Conservation (phyloP, 2,888 invertebrate genomes). For the Stenurella melanura region DNA sequence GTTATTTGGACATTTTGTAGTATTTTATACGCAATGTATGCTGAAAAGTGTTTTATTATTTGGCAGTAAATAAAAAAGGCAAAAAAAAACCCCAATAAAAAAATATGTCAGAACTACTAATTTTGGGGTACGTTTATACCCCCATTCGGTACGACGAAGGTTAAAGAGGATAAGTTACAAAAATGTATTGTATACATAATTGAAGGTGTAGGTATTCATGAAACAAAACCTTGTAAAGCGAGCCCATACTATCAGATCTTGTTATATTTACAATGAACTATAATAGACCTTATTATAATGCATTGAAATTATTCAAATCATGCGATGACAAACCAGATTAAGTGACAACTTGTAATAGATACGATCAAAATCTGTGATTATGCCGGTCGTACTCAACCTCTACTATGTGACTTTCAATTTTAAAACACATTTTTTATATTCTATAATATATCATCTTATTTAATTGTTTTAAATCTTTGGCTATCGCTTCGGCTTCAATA, state of each 20-base stretch:
- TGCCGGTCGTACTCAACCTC: background rate
- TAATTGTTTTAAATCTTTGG: constrained; percentile 17
- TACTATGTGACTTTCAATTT: constrained; percentile 16
- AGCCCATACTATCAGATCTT: constrained; percentile 49
- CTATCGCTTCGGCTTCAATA: background rate
- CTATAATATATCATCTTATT: constrained; percentile 23
- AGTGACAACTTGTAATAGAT: constrained; percentile 37
- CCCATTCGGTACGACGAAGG: no score
- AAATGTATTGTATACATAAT: background rate
- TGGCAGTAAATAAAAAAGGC: no score
- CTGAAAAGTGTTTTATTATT: no score
- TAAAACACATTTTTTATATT: constrained; percentile 7
- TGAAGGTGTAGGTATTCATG: background rate
- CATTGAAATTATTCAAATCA: constrained; percentile 47
- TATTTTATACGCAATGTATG: no score
- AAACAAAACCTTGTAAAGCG: constrained; percentile 7
- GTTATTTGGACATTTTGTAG: no score
- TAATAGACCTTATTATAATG: constrained; percentile 50
- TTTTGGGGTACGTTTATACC: no score
- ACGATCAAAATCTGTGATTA: constrained; percentile 30
- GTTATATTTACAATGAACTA: constrained; percentile 49
- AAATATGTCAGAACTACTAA: no score
- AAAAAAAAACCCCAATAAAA: no score
- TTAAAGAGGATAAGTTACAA: no score
- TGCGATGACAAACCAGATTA: constrained; percentile 50